Percentiles rank a stretch among this genome's conserved stretches.
These are phyloP conservation scores for Drosophila fulvimacula DNA, from an alignment of 2,888 invertebrate genomes.

Conservation along the genomic window DNA sequence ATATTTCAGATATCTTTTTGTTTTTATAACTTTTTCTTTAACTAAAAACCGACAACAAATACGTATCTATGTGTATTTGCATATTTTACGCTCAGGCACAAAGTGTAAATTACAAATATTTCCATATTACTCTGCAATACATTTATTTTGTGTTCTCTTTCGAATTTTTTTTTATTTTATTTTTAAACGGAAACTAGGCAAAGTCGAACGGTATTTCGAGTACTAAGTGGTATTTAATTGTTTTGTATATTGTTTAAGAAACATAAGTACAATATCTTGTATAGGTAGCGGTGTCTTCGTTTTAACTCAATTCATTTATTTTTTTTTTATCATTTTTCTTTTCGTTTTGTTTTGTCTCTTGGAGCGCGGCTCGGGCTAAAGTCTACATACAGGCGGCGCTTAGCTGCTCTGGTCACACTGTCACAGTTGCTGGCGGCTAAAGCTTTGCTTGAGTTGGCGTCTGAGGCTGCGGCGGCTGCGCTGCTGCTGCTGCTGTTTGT, in stretches of 20 bases:
- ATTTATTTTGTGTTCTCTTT: constrained; percentile 14
- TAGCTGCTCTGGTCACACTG: constrained; percentile 60
- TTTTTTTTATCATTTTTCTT: background rate
- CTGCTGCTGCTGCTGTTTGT: constrained; percentile 37
- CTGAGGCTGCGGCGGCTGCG: constrained; percentile 56
- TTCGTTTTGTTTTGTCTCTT: constrained; percentile 44
- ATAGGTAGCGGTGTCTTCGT: constrained; percentile 55
- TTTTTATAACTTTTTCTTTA: constrained; percentile 20
- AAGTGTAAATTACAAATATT: constrained; percentile 83
- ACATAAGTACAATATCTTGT: constrained; percentile 50
- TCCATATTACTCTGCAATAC: constrained; percentile 53
- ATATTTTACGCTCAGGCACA: constrained; percentile 82
- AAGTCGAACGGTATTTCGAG: constrained; percentile 47
- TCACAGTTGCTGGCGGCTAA: constrained; percentile 47
- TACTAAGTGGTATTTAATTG: constrained; percentile 44
- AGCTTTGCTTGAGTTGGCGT: constrained; percentile 74
- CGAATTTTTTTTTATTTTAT: background rate
- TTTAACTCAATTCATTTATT: constrained; percentile 34
- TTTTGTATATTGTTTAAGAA: constrained; percentile 53
- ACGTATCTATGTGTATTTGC: constrained; percentile 58
- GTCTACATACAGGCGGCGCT: constrained; percentile 62
- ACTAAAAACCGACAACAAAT: constrained; percentile 44
- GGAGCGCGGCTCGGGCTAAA: constrained; percentile 73
- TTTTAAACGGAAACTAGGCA: constrained; percentile 41
- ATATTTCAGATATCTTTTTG: constrained; percentile 37